phyloP scores from a whole-genome alignment of 1,140 invertebrate genomes.

The Brachionus sp. region DNA sequence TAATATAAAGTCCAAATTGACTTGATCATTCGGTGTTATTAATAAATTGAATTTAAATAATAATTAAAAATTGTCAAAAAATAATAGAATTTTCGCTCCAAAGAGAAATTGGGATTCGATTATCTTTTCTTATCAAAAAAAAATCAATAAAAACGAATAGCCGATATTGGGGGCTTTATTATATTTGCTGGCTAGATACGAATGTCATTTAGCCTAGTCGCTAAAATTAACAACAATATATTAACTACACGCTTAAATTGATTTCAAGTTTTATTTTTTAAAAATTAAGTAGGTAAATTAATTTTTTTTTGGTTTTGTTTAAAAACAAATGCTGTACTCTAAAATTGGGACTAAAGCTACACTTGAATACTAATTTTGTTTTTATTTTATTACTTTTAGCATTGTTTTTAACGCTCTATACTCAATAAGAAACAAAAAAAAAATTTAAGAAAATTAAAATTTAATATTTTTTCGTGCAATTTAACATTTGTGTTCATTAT shows the following conservation, averaged over 20 bases:
- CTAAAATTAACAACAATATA: constrained; percentile 11
- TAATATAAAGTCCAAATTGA: not conserved
- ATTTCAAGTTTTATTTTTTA: not conserved
- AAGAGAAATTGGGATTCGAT: not conserved
- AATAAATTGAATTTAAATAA: constrained; percentile 18
- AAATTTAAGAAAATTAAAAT: constrained; percentile 13
- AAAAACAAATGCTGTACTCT: constrained; percentile 33
- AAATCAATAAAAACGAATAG: constrained; percentile 4
- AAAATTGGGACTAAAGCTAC: constrained; percentile 23
- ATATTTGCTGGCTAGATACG: not conserved
- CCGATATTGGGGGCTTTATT: not conserved
- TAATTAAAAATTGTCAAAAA: constrained; percentile 43
- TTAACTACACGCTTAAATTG: constrained; percentile 31
- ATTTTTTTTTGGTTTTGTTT: not conserved
- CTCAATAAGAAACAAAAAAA: not conserved
- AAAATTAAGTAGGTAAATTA: constrained; percentile 40
- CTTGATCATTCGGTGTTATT: constrained; percentile 30
- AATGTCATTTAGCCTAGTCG: constrained; percentile 21
- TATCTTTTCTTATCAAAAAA: constrained; percentile 41
- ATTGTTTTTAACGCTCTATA: not conserved
- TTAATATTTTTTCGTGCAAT: constrained; percentile 4
- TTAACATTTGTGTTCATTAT: constrained; percentile 22
- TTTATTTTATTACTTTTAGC: not conserved
- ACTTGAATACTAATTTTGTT: not conserved
- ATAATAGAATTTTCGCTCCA: constrained; percentile 22